Evolutionary conservation across 2,113 vertebrate species (phyloP).

Genomic region (Sinosuthora webbiana): DNA sequence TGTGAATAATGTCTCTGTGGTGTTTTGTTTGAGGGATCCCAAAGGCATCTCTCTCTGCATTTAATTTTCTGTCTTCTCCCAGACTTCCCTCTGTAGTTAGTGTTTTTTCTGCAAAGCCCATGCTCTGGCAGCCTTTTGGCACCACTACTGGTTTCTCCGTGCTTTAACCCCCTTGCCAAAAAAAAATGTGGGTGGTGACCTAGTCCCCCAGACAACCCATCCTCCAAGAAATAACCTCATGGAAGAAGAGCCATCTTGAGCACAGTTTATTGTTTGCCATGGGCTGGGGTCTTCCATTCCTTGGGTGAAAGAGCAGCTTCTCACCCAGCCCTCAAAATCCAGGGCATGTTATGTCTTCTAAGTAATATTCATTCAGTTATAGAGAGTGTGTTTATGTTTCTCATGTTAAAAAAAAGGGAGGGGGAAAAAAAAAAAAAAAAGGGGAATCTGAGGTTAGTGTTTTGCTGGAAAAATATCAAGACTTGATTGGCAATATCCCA

Average conservation of each 20-base stretch:
- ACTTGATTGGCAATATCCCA: conserved; percentile 72
- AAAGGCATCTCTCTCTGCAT: neutral
- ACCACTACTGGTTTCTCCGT: neutral
- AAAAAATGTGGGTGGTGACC: neutral
- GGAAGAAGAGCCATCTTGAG: neutral
- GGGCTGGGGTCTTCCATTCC: neutral
- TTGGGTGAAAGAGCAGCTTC: neutral
- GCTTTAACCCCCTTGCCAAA: neutral
- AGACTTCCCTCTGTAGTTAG: neutral
- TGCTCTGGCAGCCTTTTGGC: conserved; percentile 22
- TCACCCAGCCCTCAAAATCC: neutral
- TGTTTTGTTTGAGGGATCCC: neutral
- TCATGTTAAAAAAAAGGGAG: neutral
- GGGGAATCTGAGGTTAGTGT: conserved; percentile 70
- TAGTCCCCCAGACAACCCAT: neutral
- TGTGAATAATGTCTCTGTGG: neutral
- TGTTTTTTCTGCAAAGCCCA: conserved; percentile 22
- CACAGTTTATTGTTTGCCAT: neutral
- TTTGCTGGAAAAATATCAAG: conserved; percentile 71
- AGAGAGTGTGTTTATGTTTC: conserved; percentile 53
- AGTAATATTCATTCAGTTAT: conserved; percentile 27
- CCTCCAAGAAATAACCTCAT: neutral
- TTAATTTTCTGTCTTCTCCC: conserved; percentile 1
- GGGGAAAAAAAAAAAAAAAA: neutral
- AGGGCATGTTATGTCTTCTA: conserved; percentile 13